Base-by-base conservation (phyloP, 2,888 invertebrate species). In the Cheilosia urbana region DNA sequence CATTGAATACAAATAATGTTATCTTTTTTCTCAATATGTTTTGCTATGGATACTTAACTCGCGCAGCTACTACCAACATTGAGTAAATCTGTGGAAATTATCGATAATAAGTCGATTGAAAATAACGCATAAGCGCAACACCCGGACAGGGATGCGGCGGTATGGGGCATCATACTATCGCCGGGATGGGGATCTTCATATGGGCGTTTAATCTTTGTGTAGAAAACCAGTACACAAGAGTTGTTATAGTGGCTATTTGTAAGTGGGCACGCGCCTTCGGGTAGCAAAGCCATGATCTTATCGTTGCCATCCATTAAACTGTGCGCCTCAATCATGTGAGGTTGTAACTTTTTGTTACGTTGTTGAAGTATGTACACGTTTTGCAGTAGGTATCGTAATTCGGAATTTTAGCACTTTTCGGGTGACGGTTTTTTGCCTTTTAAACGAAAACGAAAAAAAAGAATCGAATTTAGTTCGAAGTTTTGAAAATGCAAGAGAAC, bases 201-300 rank as follows among this genome's bases (percentile, higher is more conserved):
- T 85, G 80, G 80, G 68, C 76, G 87, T 80, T 77, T 66, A 72
- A 73, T 82, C 73, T 78, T 75, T 65, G 66, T 68, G 58, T 60
- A 72, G 60, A 51, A 69, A 72, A 77, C 72, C 84, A 78, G 80
- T 75, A 80, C 65, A 63, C 75, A 66, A 42, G 51, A 65, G 68
- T 76, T 72, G 51, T 60, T 60, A 51, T 77, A 55, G 45, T 77
- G 58, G 62, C 72, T 73, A 71, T 77, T 75, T 77, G 80, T 60
- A 82, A 85, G 85, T 87, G 87, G 89, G 89, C 89, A 89, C 89
- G 89, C 89, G 89, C 89, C 89, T 88, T 87, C 88, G 89, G 89
- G 89, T 88, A 89, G 89, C 89, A 87, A 88, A 80, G 87, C 85
- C 88, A 88, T 89, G 89, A 89, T 88, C 87, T 80, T 87, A 82